Base-by-base conservation (phyloP, 2,888 invertebrate genomes). In the Adineta ricciae region DNA sequence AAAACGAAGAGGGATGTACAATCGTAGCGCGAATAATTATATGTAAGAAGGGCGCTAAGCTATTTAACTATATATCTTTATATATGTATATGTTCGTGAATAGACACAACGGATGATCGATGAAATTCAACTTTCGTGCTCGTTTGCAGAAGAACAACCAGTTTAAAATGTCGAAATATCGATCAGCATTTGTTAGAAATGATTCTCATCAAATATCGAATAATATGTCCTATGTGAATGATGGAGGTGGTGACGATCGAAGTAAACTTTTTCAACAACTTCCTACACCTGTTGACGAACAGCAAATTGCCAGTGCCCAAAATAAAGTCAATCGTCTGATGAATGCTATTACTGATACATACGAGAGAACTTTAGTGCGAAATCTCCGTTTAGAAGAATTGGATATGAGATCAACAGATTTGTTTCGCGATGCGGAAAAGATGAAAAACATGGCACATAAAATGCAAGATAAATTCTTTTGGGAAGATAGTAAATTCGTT, bases 381-480 rank as follows among this genome's bases (percentile, higher is more conserved):
- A 38, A 78, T 11, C n/a, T 41, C n/a, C 78, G 78, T 78, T 41
- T 78, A 24, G 78, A 78, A 41, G 78, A 78, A 78, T n/a, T 78
- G 3, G 78, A 78, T 41, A 78, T 64, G 64, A 64, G 64, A 64
- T 64, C 64, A 36, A 64, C 64, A 64, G 64, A 64, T 64, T 64
- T 64, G 19, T 64, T 64, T 64, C 64, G 64, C 32, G 64, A 64
- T 64, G 64, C 64, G 8, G 64, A 64, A 64, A 64, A 64, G 32
- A 64, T 64, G 64, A 64, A 64, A 64, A 64, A 64, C 32, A 64
- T 64, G 64, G 64, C 64, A 36, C 64, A 64, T 64, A 64, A 64
- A 64, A 64, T 64, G 27, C 64, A 64, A 16, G 64, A 64, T 64
- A 64, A 64, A 64, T 64, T 64, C 32, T 64, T 32, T 64, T 64